Base-by-base conservation (phyloP, 2,797 vertebrate genomes). In the Tenualosa thibaudeaui region DNA sequence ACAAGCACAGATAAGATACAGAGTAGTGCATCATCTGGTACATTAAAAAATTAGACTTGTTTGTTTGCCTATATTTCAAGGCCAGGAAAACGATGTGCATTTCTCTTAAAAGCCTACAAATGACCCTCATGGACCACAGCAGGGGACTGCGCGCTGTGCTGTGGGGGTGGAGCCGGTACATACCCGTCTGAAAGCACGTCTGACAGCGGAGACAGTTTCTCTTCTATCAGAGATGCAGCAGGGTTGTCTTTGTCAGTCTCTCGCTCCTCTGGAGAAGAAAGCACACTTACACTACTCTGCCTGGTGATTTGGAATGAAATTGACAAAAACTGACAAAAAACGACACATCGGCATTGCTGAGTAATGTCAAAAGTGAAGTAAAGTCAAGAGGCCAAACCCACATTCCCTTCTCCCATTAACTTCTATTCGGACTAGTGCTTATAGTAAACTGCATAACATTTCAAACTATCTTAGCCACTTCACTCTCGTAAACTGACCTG, bases 401-500 rank as follows among this genome's bases (percentile, higher is more conserved):
- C 31, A 31, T 31, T 31, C 31, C 31, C 31, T 31, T 31, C 31
- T 31, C 31, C 31, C 31, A 31, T 31, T 31, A 31, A 31, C 31
- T 0, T 31, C 31, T 31, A 31, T 31, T 31, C 31, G 31, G 31
- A 31, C 31, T 31, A 31, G 31, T 31, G 31, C 31, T 1, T 31
- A 0, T 31, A 31, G 31, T 31, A 31, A 31, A 31, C 31, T 31
- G 31, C 31, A 31, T 31, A 31, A 31, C 31, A 31, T 31, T 31
- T 31, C 31, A 31, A 31, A 31, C 31, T 31, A 31, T 31, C 31
- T 31, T 1, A 31, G 31, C 31, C 31, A 31, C 31, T 31, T 1
- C 31, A 31, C 31, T 31, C 31, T 31, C 31, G 0, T 31, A 31
- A 31, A 86, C 83, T 90, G 85, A 94, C 93, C 93, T 2, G 89